phyloP scores from a whole-genome alignment of 2,797 vertebrate genomes.

The Premnoplex brunnescens region DNA sequence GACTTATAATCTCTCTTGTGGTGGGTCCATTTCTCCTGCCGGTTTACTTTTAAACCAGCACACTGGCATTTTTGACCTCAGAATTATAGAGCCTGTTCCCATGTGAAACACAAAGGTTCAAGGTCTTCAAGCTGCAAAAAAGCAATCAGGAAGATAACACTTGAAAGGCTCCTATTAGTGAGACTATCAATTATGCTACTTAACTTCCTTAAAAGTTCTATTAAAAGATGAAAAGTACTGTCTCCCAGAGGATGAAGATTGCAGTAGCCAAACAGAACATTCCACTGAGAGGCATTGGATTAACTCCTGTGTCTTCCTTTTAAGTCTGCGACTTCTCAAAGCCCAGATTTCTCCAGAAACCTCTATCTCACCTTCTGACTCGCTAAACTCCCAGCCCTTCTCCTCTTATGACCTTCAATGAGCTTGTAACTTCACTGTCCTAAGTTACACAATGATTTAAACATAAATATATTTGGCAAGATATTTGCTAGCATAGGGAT shows the following conservation, averaged over 20 bases:
- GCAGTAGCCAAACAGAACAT: neutral
- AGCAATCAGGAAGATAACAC: neutral
- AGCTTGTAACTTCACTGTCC: neutral
- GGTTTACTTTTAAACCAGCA: too few species aligned
- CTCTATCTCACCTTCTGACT: neutral
- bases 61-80: neutral
- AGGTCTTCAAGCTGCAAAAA: neutral
- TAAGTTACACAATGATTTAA: neutral
- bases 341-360: neutral
- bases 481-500: neutral
- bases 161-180: neutral
- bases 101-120: neutral
- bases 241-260: neutral
- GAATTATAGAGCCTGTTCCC: neutral
- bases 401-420: neutral
- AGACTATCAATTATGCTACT: neutral
- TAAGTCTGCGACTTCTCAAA: neutral
- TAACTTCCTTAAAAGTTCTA: neutral
- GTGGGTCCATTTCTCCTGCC: too few species aligned
- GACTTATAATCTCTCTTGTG: too few species aligned
- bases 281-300: neutral
- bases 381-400: neutral
- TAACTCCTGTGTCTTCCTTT: neutral
- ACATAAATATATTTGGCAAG: neutral
- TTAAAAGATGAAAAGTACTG: neutral